Percentiles rank a stretch among this genome's conserved stretches.
phyloP scores from a whole-genome alignment of 2,888 invertebrate species.

The Antheraea yamamai region DNA sequence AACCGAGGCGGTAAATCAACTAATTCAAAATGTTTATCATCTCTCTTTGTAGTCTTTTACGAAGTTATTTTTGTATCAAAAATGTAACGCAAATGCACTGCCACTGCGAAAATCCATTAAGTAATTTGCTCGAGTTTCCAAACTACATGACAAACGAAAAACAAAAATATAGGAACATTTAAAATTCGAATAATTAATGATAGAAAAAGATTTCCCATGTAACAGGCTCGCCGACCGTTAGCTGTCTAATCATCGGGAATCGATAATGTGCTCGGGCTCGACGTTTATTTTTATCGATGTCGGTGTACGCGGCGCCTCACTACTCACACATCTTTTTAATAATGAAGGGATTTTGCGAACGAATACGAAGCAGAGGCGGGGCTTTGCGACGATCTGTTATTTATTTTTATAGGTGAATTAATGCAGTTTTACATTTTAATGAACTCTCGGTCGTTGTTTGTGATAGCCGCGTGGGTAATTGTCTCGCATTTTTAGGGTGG shows the following conservation, averaged over 20 bases:
- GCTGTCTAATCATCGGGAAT: constrained; percentile 50
- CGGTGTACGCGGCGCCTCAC: constrained; percentile 56
- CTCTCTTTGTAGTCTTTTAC: not conserved
- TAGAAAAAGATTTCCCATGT: constrained; percentile 63
- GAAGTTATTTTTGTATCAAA: not conserved
- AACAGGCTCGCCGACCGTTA: constrained; percentile 37
- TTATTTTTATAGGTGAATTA: constrained; percentile 20
- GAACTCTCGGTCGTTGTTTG: constrained; percentile 1
- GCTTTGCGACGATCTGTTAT: constrained; percentile 15
- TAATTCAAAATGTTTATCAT: not conserved
- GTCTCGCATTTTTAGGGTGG: not conserved
- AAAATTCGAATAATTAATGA: constrained; percentile 56
- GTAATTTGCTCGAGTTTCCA: not conserved
- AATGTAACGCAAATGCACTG: not conserved
- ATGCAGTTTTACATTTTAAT: constrained; percentile 22
- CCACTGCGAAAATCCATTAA: not conserved
- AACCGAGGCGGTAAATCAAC: no score
- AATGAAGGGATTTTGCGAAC: constrained; percentile 76
- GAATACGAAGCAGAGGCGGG: constrained; percentile 44
- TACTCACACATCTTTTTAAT: constrained; percentile 72
- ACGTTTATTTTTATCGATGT: constrained; percentile 55
- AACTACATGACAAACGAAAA: constrained; percentile 22
- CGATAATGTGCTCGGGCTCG: constrained; percentile 38
- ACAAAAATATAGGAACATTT: constrained; percentile 32
- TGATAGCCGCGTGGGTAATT: not conserved